Evolutionary conservation across 2,888 invertebrate species (phyloP).

Genomic region (Thera obeliscata): DNA sequence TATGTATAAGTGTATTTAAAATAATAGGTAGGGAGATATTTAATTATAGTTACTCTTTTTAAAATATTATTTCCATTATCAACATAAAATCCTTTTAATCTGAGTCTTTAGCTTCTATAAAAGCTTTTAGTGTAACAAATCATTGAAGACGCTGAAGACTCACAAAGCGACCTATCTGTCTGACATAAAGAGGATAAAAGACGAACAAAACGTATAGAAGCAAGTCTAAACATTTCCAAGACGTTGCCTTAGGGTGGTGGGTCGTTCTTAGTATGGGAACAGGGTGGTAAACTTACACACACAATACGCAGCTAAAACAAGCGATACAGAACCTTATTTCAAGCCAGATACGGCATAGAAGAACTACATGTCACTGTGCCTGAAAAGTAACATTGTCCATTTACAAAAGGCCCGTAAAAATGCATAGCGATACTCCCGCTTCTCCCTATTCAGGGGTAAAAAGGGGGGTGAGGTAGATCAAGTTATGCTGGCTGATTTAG

Average conservation of each 20-base stretch:
- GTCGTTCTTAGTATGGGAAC: constrained; percentile 41
- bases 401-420: constrained; percentile 62
- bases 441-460: constrained; percentile 34
- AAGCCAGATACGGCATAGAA: neutral
- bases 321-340: constrained; percentile 49
- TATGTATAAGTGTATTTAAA: neutral
- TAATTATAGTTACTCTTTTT: neutral
- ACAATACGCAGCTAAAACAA: constrained; percentile 18
- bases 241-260: constrained; percentile 62
- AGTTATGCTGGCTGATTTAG: constrained; percentile 48
- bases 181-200: constrained; percentile 72
- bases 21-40: neutral
- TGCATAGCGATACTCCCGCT: constrained; percentile 55
- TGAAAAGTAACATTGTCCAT: constrained; percentile 53
- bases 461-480: constrained; percentile 45
- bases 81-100: constrained; percentile 24
- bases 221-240: constrained; percentile 79
- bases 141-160: constrained; percentile 38
- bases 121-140: constrained; percentile 40
- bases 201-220: constrained; percentile 78
- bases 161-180: constrained; percentile 53
- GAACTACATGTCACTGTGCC: neutral
- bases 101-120: constrained; percentile 25
- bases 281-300: constrained; percentile 46
- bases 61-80: constrained; percentile 22